Evolutionary conservation across 2,888 invertebrate species (phyloP), one percentile per base, ranked within the genome.

Genomic region (Sturmia bella): DNA sequence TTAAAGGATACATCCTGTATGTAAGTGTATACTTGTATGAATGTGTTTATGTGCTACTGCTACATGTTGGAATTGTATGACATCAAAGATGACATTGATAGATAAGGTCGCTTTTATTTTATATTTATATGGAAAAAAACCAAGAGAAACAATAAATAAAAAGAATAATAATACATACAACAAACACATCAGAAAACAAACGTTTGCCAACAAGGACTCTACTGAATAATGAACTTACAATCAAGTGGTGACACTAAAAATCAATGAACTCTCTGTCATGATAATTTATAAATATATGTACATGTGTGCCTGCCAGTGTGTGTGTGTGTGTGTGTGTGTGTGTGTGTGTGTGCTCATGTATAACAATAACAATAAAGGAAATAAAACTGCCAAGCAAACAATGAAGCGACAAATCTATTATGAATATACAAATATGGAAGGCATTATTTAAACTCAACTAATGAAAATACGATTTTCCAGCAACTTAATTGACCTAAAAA

Each of bases 231-330:
- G 72, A 78, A 78, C 72, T 52, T 41, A 54, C 54, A 74, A 59
- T 59, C 78, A 68, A 74, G 74, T 79, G 54, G 45, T 69, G 54
- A 32, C 84, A 84, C 85, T 85, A 85, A 85, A 86, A 87, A 87
- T 87, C 87, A 78, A 64, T 72, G 72, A 78, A 72, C 78, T 78
- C 64, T 64, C 19, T 21, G 41, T 41, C 59, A 76, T 59, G 45
- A 76, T 57, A 76, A 59, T 68, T 68, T 52, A 57, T n/a, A n/a
- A n/a, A n/a, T 48, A n/a, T 12, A 11, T 7, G 32, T 32, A 7
- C 9, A 32, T 6, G 6, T 27, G 27, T 27, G 6, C 6, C 3
- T 27, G 6, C 27, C 3, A 27, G 6, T 27, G 6, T 27, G 27
- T 27, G 27, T 27, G 27, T 27, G 27, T 27, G 27, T 27, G 27